These are phyloP conservation scores for Drosophila bocki DNA, from an alignment of 1,140 invertebrate genomes.

Conservation along the genomic window DNA sequence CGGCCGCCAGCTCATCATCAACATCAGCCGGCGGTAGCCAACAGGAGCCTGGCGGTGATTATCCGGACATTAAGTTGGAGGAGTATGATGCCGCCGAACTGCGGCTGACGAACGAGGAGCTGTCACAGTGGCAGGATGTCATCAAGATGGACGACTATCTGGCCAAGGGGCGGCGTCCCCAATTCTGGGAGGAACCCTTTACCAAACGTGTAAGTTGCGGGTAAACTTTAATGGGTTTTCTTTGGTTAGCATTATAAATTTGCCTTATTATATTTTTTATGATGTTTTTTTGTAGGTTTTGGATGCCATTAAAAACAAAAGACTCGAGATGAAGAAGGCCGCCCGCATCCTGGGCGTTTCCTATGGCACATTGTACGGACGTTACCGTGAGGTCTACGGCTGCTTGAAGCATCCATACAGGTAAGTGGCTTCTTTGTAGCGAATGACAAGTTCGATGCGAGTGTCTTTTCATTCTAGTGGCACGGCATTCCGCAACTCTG, in stretches of 20 bases:
- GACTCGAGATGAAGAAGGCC: constrained; percentile 97
- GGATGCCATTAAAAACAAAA: constrained; percentile 95
- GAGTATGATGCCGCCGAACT: constrained; percentile 74
- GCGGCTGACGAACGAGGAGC: constrained; percentile 81
- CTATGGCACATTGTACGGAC: constrained; percentile 94
- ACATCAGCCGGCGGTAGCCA: constrained; percentile 2
- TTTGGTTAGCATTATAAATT: no score
- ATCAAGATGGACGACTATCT: constrained; percentile 95
- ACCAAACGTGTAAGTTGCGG: constrained; percentile 87
- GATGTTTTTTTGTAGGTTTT: constrained; percentile 86
- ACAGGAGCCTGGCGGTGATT: constrained; percentile 44
- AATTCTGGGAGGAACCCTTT: constrained; percentile 96
- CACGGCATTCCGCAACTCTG: constrained; percentile 73
- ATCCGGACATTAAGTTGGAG: constrained; percentile 74
- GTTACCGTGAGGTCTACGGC: constrained; percentile 94
- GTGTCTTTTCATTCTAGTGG: constrained; percentile 40
- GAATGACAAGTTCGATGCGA: no score
- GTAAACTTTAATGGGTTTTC: no score
- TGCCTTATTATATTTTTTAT: background rate
- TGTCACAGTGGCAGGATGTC: constrained; percentile 87
- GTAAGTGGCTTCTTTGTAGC: constrained; percentile 21
- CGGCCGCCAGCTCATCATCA: constrained; percentile 19
- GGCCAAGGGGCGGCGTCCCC: constrained; percentile 92
- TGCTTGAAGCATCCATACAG: constrained; percentile 89
- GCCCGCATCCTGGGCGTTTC: constrained; percentile 94